A percentile compares a stretch with the other conserved stretches of the same genome.
Conservation (phyloP, 2,888 invertebrate genomes). For the Pinctada fucata region DNA sequence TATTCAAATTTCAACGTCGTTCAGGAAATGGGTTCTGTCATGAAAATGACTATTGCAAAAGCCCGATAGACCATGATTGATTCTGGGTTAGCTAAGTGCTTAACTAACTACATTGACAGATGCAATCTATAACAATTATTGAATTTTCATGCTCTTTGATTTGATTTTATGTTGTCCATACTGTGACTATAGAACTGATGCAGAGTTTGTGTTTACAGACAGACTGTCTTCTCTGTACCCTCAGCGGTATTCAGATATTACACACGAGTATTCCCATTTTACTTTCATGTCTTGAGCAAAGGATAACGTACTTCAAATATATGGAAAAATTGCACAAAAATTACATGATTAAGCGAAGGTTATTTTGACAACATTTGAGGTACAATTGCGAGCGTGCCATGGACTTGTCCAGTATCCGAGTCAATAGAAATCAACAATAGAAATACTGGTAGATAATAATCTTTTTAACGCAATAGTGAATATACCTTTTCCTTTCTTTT, state of each 20-base stretch:
- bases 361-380: no score
- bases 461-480: no score
- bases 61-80: constrained; percentile 26
- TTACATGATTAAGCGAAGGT: no score
- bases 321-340: no score
- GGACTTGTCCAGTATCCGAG: no score
- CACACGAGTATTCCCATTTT: no score
- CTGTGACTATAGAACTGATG: constrained; percentile 6
- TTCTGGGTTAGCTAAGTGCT: constrained; percentile 32
- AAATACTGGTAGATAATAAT: no score
- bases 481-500: no score
- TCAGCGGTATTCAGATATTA: background rate
- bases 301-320: no score
- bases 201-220: constrained; percentile 7
- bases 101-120: constrained; percentile 31
- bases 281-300: no score
- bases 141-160: constrained; percentile 4
- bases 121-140: constrained; percentile 25
- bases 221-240: constrained; percentile 13
- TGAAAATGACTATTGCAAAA: constrained; percentile 32
- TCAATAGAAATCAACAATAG: no score
- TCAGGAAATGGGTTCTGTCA: constrained; percentile 45
- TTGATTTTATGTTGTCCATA: constrained; percentile 4
- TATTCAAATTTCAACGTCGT: constrained; percentile 19
- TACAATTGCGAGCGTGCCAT: no score